These are phyloP conservation scores for Benitochromis conjunctus DNA, from an alignment of 2,113 vertebrate species.

Conservation along the genomic window DNA sequence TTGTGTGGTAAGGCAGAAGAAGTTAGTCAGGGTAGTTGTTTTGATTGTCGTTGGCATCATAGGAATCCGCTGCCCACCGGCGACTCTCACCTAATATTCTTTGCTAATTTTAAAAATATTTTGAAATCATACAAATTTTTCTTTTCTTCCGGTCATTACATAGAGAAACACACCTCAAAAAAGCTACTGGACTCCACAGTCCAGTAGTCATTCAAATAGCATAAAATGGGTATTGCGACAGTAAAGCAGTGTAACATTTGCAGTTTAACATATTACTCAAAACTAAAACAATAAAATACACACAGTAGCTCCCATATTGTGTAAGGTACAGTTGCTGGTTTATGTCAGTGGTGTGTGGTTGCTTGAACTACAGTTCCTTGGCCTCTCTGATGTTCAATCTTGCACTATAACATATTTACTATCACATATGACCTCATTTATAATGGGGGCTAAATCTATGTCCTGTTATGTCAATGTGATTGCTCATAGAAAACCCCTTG, in stretches of 20 bases:
- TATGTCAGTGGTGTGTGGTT: background rate
- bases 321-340: background rate
- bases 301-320: rapidly evolving
- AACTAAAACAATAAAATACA: background rate
- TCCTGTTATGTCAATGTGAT: background rate
- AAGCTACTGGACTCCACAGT: background rate
- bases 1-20: background rate
- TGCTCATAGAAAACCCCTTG: rapidly evolving
- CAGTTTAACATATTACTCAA: background rate
- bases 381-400: rapidly evolving
- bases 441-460: background rate
- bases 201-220: background rate
- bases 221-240: background rate
- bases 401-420: background rate
- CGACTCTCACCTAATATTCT: rapidly evolving
- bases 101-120: background rate
- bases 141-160: background rate
- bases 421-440: background rate
- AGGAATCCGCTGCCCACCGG: background rate
- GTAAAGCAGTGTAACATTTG: background rate
- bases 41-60: background rate
- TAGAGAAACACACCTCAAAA: rapidly evolving
- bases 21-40: background rate
- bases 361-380: rapidly evolving
- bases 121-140: background rate